Conservation (phyloP, 2,797 vertebrate species). For the Myripristis murdjan region DNA sequence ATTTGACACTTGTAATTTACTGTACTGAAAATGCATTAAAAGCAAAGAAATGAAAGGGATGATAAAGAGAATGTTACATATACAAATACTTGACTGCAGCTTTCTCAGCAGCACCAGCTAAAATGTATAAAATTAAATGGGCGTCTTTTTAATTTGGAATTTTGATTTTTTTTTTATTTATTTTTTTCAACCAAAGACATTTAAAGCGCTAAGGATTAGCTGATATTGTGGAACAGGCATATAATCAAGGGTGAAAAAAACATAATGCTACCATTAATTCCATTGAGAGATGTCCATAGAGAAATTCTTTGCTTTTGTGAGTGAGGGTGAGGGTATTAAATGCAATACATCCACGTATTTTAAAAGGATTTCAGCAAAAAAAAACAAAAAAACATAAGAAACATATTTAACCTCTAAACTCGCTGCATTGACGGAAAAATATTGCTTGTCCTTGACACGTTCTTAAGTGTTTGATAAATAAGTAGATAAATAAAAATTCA, state of each 20-base stretch:
- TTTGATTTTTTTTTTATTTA: slow-evolving; percentile 11
- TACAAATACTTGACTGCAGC: no score
- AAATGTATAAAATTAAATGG: not conserved
- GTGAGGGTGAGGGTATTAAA: slow-evolving; percentile 1
- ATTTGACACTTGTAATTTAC: slow-evolving; percentile 36
- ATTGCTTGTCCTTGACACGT: slow-evolving; percentile 28
- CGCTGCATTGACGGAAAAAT: not conserved
- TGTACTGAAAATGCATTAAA: slow-evolving; percentile 27
- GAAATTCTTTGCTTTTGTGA: slow-evolving; percentile 50
- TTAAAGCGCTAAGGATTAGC: no score
- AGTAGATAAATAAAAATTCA: slow-evolving; percentile 1
- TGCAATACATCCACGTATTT: slow-evolving; percentile 17
- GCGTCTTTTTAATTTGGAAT: slow-evolving; percentile 24
- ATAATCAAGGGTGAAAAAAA: slow-evolving; percentile 27
- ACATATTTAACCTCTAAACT: slow-evolving; percentile 33
- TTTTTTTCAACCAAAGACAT: no score
- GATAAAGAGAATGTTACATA: not conserved
- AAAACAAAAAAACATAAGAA: slow-evolving; percentile 27
- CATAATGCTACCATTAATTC: slow-evolving; percentile 46
- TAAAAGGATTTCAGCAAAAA: slow-evolving; percentile 16
- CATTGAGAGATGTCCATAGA: slow-evolving; percentile 23
- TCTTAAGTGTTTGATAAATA: slow-evolving; percentile 4
- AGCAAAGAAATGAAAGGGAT: slow-evolving; percentile 22
- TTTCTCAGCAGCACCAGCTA: no score
- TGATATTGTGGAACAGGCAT: slow-evolving; percentile 16